Base-by-base conservation (phyloP, 2,113 vertebrate species). In the Cyanoderma ruficeps region DNA sequence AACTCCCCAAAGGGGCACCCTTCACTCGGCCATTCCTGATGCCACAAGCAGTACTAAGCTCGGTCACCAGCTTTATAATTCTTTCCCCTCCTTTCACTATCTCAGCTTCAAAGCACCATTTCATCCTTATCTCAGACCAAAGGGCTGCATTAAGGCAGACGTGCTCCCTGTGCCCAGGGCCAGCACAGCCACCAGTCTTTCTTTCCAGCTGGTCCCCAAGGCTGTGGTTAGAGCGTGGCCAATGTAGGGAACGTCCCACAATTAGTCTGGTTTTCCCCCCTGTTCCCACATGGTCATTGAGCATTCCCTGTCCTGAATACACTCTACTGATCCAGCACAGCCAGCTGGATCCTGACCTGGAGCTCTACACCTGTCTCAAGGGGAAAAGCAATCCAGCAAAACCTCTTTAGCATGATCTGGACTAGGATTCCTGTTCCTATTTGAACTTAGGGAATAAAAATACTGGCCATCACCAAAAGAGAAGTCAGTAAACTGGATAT, bases 251-350 rank as follows among this genome's bases (percentile, higher is more conserved):
- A 53, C 27, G 47, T 23, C 59, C 30, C 83, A 41, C 5, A 6
- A 15, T 25, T 21, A 24, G 6, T 6, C 44, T 44, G 52, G 6
- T 77, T 87, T 92, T 92, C 15, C 23, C 47, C 47, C 15, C 72
- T 61, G 53, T 61, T 92, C 35, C 35, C 69, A 27, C 12, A 0
- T 1, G 8, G 11, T 86, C 0, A 0, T 6, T 52, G 81, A 61
- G 56, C 30, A 3, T 27, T 59, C 31, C 24, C 24, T 39, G 21
- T 44, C 46, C 70, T 5, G 2, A 37, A 31, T 2, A 1, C 9
- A 2, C 44, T 23, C 21, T 11, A 1, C 20, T 25, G 72, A 53
- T 23, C 35, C 69, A 90, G 33, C 50, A 46, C 4, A 82, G 65
- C 8, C 59, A 57, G 33, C 4, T 61, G 64, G 28, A 56, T 52